phyloP scores from a whole-genome alignment of 35 echinoderm and acorn worm species.

The Apostichopus californicus region DNA sequence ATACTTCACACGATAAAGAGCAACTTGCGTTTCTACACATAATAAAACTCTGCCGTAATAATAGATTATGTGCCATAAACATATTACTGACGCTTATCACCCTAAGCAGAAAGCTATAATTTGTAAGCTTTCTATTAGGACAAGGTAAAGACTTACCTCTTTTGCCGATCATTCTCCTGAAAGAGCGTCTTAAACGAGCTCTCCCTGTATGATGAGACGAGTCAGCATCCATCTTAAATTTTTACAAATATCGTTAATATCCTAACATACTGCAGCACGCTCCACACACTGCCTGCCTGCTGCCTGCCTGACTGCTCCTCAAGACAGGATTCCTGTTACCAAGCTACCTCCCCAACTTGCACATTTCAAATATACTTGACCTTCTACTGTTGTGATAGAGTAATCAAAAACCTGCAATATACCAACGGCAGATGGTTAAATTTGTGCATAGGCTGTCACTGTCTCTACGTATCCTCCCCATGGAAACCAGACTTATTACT shows the following conservation, averaged over 20 bases:
- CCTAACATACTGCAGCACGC: constrained; percentile 49
- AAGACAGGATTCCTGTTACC: constrained; percentile 29
- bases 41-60: background rate
- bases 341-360: constrained; percentile 36
- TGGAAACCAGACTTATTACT: constrained; percentile 50
- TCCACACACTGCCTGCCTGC: constrained; percentile 31
- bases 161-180: constrained; percentile 48
- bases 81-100: background rate
- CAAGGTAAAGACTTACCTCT: constrained; percentile 13
- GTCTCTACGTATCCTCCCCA: constrained; percentile 24
- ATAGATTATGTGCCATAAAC: constrained; percentile 15
- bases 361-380: constrained; percentile 51
- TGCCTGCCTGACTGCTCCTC: constrained; percentile 32
- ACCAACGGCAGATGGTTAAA: constrained; percentile 51
- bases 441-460: constrained; percentile 51
- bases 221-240: constrained; percentile 50
- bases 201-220: constrained; percentile 45
- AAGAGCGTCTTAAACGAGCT: constrained; percentile 41
- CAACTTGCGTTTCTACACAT: background rate
- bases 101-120: background rate
- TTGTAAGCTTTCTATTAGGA: background rate
- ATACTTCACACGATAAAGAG: constrained; percentile 9
- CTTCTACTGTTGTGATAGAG: constrained; percentile 49
- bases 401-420: constrained; percentile 60
- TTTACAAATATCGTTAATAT: constrained; percentile 34